A percentile compares a stretch with the other conserved stretches of the same genome.
Conservation (phyloP, 1,140 invertebrate species). For the Zelostemma sp. region DNA sequence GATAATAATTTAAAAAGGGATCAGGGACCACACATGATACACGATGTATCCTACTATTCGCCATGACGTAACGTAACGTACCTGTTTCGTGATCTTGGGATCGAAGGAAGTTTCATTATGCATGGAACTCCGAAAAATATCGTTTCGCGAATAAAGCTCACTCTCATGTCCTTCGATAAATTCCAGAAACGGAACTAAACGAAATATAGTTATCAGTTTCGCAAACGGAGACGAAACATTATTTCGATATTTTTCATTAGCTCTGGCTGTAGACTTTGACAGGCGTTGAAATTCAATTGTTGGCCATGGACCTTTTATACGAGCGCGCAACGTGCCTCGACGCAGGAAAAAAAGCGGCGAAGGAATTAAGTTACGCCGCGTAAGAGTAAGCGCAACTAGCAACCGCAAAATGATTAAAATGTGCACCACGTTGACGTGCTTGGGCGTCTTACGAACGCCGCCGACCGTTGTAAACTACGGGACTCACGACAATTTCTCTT, state of each 20-base stretch:
- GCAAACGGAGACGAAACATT: not conserved
- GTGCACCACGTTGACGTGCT: slow-evolving; percentile 47
- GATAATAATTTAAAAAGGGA: slow-evolving; percentile 49
- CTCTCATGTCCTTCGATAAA: not conserved
- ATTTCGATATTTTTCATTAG: not conserved
- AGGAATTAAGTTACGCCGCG: slow-evolving; percentile 54
- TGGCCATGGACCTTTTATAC: slow-evolving; percentile 11
- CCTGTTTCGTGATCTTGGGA: slow-evolving; percentile 10
- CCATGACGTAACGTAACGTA: slow-evolving; percentile 15
- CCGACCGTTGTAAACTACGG: slow-evolving; percentile 24
- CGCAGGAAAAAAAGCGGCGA: slow-evolving; percentile 16
- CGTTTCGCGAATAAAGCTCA: slow-evolving; percentile 4
- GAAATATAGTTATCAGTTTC: not conserved
- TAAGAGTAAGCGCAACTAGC: slow-evolving; percentile 17
- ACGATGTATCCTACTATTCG: slow-evolving; percentile 28
- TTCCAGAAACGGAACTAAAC: not conserved
- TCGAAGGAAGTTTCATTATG: slow-evolving; percentile 9
- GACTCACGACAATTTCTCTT: slow-evolving; percentile 4
- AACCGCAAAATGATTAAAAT: slow-evolving; percentile 64
- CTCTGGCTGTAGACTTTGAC: not conserved
- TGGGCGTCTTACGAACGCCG: slow-evolving; percentile 21
- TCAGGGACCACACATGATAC: slow-evolving; percentile 49
- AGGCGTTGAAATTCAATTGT: slow-evolving; percentile 2
- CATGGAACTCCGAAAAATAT: slow-evolving; percentile 7
- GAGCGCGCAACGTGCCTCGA: slow-evolving; percentile 8